A percentile compares a stretch with the other conserved stretches of the same genome.
Conservation (phyloP, 2,888 invertebrate species). For the Autographa pulchrina region DNA sequence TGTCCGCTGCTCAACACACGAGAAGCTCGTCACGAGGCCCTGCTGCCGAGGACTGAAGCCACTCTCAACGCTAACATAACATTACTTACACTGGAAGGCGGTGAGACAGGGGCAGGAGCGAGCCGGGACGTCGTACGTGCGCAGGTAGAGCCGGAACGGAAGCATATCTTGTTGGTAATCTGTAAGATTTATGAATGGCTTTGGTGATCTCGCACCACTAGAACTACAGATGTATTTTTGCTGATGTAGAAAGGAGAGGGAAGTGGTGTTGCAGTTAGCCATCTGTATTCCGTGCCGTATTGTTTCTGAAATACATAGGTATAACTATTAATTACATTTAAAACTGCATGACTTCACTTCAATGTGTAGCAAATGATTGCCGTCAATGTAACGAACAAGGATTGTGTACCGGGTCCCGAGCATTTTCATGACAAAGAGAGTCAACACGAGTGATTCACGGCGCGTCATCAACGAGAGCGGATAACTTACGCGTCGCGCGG, state of each 20-base stretch:
- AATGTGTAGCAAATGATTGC: not conserved
- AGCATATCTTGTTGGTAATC: conserved; percentile 66
- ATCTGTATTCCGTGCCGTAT: no score
- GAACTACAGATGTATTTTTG: not conserved
- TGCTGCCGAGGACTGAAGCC: no score
- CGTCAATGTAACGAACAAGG: conserved; percentile 2
- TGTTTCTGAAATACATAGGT: no score
- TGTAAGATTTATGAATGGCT: conserved; percentile 44
- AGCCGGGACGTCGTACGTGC: conserved; percentile 66
- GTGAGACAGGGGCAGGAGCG: conserved; percentile 61
- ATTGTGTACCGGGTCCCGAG: not conserved
- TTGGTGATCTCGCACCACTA: not conserved
- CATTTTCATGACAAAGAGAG: conserved; percentile 16
- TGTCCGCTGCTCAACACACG: conserved; percentile 34
- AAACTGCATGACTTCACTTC: not conserved
- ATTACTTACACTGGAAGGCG: conserved; percentile 49
- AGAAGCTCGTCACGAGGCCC: not conserved
- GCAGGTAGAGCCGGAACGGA: conserved; percentile 77
- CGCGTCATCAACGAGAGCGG: no score
- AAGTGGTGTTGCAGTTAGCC: no score
- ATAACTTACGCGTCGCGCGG: no score
- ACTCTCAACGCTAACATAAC: not conserved
- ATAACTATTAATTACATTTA: no score
- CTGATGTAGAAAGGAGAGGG: no score
- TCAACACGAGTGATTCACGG: not conserved